Evolutionary conservation across 1,140 invertebrate species (phyloP).

Genomic region (Himalopsyche phryganea): DNA sequence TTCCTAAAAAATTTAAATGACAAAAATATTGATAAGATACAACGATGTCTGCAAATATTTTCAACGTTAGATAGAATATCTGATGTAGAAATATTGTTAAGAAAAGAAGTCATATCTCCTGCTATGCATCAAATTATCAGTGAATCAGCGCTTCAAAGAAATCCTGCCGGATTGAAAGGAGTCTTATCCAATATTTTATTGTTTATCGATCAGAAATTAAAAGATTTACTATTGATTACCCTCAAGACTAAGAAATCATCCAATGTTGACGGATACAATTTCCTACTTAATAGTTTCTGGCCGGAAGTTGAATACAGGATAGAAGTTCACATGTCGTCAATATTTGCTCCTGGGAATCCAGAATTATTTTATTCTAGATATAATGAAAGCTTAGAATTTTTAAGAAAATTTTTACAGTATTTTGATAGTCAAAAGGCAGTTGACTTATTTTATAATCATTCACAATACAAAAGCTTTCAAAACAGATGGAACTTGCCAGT

Average conservation of each 20-base stretch:
- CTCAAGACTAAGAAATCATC: slow-evolving; percentile 57
- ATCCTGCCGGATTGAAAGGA: slow-evolving; percentile 68
- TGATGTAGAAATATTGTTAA: slow-evolving; percentile 69
- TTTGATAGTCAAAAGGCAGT: slow-evolving; percentile 58
- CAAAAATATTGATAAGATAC: slow-evolving; percentile 54
- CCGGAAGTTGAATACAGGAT: slow-evolving; percentile 77
- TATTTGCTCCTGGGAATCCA: slow-evolving; percentile 90
- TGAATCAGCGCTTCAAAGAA: slow-evolving; percentile 67
- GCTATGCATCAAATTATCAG: slow-evolving; percentile 71
- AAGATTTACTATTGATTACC: slow-evolving; percentile 58
- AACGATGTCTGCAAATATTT: slow-evolving; percentile 65
- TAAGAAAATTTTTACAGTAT: slow-evolving; percentile 68
- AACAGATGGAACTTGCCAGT: slow-evolving; percentile 91
- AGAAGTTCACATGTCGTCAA: slow-evolving; percentile 70
- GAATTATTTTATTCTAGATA: slow-evolving; percentile 84
- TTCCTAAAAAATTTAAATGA: slow-evolving; percentile 59
- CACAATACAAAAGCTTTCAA: slow-evolving; percentile 70
- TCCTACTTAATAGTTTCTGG: slow-evolving; percentile 87
- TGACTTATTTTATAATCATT: slow-evolving; percentile 57
- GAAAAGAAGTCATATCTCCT: slow-evolving; percentile 68
- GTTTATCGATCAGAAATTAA: slow-evolving; percentile 66
- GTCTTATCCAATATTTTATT: slow-evolving; percentile 72
- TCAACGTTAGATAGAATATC: slow-evolving; percentile 63
- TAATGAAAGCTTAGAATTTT: slow-evolving; percentile 73
- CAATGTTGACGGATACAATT: slow-evolving; percentile 74